Evolutionary conservation across 1,140 invertebrate species (phyloP).

Genomic region (Sweltsa coloradensis): DNA sequence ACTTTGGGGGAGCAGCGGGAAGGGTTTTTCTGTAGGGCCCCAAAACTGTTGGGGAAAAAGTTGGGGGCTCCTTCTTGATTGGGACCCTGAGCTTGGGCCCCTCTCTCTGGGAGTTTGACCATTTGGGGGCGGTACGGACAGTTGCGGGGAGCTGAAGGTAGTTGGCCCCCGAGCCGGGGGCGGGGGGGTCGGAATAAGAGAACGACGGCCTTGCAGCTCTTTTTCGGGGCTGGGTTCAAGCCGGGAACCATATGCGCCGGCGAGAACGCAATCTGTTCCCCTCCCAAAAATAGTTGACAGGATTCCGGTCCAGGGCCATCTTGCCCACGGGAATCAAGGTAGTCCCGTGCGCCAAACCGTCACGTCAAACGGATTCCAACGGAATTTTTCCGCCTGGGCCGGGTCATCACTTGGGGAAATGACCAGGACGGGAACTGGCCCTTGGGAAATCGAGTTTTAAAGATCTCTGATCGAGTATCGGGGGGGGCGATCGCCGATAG

Average conservation of each 20-base stretch:
- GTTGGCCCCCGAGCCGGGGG: constrained; percentile 85
- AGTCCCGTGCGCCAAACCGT: constrained; percentile 91
- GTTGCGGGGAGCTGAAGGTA: constrained; percentile 88
- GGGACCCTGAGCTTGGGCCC: constrained; percentile 44
- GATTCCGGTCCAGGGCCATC: constrained; percentile 78
- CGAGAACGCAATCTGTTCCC: constrained; percentile 88
- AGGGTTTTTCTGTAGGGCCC: constrained; percentile 52
- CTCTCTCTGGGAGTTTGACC: constrained; percentile 81
- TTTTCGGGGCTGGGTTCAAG: constrained; percentile 85
- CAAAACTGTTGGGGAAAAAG: constrained; percentile 93
- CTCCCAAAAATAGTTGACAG: constrained; percentile 87
- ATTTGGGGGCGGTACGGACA: constrained; percentile 55
- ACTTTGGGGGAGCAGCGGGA: constrained; percentile 30
- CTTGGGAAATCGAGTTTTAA: constrained; percentile 75
- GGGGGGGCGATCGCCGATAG: constrained; percentile 71
- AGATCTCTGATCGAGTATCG: constrained; percentile 77
- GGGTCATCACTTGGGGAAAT: constrained; percentile 68
- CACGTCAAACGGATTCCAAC: constrained; percentile 83
- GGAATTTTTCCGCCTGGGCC: constrained; percentile 54
- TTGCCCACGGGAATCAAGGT: constrained; percentile 83
- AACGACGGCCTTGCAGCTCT: constrained; percentile 86
- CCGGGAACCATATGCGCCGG: constrained; percentile 86
- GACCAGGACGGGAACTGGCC: constrained; percentile 75
- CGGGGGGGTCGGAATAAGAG: constrained; percentile 88
- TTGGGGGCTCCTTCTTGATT: constrained; percentile 76